A percentile compares a stretch with the other conserved stretches of the same genome.
These are phyloP conservation scores for Callinectes sapidus DNA, from an alignment of 2,888 invertebrate species.

Conservation along the genomic window DNA sequence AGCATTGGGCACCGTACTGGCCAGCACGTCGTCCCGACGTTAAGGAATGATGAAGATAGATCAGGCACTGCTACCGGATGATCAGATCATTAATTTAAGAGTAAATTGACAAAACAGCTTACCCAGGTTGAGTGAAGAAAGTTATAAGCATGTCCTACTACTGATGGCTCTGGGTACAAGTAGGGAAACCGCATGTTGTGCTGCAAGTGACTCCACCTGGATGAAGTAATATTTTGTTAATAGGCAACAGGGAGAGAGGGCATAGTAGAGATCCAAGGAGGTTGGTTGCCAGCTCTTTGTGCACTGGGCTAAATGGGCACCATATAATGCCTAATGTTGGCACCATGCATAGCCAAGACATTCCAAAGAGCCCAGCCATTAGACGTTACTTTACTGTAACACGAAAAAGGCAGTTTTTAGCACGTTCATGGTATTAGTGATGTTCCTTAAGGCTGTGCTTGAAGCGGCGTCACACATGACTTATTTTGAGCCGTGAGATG, in stretches of 20 bases:
- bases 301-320: not conserved
- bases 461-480: not conserved
- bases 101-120: not conserved
- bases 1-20: not conserved
- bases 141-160: not conserved
- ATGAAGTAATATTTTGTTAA: not conserved
- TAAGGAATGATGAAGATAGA: not conserved
- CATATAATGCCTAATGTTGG: not conserved
- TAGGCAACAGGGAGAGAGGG: not conserved
- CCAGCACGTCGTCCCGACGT: not conserved
- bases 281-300: constrained; percentile 8
- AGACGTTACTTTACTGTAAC: not conserved
- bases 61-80: not conserved
- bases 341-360: not conserved
- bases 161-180: not conserved
- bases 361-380: not conserved
- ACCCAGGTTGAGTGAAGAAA: not conserved
- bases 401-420: not conserved
- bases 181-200: not conserved
- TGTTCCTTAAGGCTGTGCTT: not conserved
- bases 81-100: not conserved
- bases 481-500: not conserved
- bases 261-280: not conserved
- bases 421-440: not conserved
- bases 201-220: not conserved